phyloP scores from a whole-genome alignment of 2,113 vertebrate genomes.

The Serinus canaria region DNA sequence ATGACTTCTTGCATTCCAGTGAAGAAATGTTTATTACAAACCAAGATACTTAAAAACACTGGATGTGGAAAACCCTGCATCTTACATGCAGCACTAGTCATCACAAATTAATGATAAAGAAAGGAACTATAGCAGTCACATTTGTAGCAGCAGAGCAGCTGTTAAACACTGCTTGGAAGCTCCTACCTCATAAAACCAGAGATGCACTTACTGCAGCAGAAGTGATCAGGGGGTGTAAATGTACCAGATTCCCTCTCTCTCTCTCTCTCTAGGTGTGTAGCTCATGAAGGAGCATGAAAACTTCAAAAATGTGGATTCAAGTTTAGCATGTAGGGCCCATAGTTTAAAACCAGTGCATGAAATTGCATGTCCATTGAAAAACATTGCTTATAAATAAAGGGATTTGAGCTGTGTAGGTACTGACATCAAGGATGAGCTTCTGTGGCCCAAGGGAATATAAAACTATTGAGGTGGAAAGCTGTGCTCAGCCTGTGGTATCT shows the following conservation, averaged over 20 bases:
- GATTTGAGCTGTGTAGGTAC: background rate
- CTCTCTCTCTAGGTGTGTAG: background rate
- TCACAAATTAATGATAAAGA: background rate
- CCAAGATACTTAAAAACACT: background rate
- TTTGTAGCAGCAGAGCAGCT: background rate
- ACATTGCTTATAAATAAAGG: background rate
- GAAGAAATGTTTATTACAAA: background rate
- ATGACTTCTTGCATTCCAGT: background rate
- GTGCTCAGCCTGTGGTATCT: background rate
- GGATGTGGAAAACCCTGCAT: background rate
- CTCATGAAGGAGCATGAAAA: background rate
- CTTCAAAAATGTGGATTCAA: background rate
- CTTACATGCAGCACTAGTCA: background rate
- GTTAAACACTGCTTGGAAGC: background rate
- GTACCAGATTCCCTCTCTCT: rapidly evolving
- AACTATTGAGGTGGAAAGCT: background rate
- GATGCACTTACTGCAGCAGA: background rate
- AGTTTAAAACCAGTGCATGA: background rate
- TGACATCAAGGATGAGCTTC: background rate
- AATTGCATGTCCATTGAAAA: background rate
- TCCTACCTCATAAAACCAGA: background rate
- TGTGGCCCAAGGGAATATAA: background rate
- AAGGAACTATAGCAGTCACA: background rate
- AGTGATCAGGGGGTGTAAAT: background rate
- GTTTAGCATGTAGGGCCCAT: background rate